A percentile compares a stretch with the other conserved stretches of the same genome.
phyloP scores from a whole-genome alignment of 2,888 invertebrate species.

The Chydorus sphaericus region DNA sequence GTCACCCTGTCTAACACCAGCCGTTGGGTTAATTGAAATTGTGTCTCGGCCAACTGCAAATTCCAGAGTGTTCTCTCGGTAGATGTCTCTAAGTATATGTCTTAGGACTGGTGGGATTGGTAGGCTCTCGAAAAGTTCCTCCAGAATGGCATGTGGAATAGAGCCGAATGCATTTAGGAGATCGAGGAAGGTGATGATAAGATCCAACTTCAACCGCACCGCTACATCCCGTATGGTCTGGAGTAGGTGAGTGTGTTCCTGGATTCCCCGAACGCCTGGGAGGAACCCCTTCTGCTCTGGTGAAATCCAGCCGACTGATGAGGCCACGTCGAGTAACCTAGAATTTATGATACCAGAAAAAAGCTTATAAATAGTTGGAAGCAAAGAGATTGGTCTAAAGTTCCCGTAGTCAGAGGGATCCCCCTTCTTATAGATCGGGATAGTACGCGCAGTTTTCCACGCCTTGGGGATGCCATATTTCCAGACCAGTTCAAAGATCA shows the following conservation, averaged over 20 bases:
- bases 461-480: background rate
- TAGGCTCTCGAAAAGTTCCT: background rate
- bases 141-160: background rate
- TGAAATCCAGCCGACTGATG: background rate
- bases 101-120: background rate
- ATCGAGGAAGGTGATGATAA: background rate
- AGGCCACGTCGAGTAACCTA: background rate
- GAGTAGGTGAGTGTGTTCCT: background rate
- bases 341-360: background rate
- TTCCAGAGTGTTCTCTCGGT: background rate
- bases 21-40: background rate
- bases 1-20: background rate
- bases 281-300: background rate
- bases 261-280: background rate
- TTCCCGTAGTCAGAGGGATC: background rate
- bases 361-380: background rate
- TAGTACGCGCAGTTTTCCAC: background rate
- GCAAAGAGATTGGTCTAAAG: background rate
- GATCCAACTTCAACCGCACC: background rate
- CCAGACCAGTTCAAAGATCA: background rate
- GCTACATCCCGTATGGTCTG: conserved; percentile 20
- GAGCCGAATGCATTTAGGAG: background rate
- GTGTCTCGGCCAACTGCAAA: background rate
- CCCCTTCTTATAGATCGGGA: background rate
- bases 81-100: background rate